Percentiles rank a stretch among this genome's conserved stretches.
Conservation (phyloP, 2,113 vertebrate genomes). For the Malurus alboscapulatus region DNA sequence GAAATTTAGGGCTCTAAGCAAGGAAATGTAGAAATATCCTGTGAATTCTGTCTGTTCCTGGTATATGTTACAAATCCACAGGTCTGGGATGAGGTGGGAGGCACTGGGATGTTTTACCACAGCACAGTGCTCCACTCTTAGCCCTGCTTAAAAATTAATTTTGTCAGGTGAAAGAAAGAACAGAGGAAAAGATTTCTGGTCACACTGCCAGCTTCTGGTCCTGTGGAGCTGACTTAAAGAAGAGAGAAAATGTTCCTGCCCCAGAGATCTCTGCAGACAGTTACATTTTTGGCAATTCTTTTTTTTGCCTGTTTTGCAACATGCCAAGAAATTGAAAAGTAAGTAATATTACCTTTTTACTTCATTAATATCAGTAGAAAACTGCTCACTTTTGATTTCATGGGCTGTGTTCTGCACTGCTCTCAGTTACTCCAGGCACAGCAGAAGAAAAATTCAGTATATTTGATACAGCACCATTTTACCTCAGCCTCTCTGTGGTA, state of each 20-base stretch:
- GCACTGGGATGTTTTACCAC: background rate
- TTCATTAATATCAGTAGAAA: background rate
- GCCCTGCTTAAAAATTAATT: background rate
- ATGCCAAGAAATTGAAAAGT: conserved; percentile 55
- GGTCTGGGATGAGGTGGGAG: background rate
- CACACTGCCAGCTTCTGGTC: background rate
- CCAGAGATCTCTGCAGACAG: conserved; percentile 18
- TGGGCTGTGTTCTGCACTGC: background rate
- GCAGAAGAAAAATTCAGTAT: background rate
- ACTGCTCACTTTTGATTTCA: background rate
- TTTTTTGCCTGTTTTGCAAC: conserved; percentile 20
- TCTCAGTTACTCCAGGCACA: background rate
- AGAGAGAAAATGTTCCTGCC: conserved; percentile 38
- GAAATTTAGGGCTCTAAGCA: background rate
- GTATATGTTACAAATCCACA: background rate
- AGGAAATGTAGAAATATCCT: background rate
- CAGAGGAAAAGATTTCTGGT: background rate
- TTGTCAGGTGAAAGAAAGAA: background rate
- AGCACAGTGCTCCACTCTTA: background rate
- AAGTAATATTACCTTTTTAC: conserved; percentile 6
- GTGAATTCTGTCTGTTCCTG: background rate
- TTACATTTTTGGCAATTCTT: conserved; percentile 10
- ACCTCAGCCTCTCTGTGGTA: background rate
- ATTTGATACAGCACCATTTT: background rate
- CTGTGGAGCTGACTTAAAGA: background rate